phyloP scores from a whole-genome alignment of 2,113 vertebrate species.

The Aegypius monachus region DNA sequence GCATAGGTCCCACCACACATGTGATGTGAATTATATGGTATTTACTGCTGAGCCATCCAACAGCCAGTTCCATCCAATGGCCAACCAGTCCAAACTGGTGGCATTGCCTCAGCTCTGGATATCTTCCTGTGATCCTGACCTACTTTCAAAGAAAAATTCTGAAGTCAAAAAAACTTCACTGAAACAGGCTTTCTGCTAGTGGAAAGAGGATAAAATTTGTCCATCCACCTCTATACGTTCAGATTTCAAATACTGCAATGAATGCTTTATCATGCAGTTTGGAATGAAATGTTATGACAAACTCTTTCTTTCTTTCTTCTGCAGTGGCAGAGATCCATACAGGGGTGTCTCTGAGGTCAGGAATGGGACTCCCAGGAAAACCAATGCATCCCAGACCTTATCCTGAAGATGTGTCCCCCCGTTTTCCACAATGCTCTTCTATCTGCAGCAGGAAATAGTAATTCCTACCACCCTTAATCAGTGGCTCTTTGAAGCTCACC shows the following conservation, averaged over 20 bases:
- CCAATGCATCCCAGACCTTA: not conserved
- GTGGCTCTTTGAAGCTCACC: not conserved
- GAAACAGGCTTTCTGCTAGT: not conserved
- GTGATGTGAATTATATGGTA: not conserved
- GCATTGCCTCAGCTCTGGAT: not conserved
- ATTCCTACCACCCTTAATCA: not conserved
- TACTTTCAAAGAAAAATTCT: not conserved
- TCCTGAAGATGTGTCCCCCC: not conserved
- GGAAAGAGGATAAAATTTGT: not conserved
- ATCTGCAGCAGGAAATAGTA: not conserved
- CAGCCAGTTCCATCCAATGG: not conserved
- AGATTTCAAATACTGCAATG: not conserved
- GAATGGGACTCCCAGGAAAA: not conserved
- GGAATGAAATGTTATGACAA: not conserved
- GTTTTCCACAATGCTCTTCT: not conserved
- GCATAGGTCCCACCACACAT: fast-evolving
- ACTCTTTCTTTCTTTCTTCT: not conserved
- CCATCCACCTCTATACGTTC: not conserved
- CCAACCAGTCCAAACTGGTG: not conserved
- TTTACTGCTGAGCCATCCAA: not conserved
- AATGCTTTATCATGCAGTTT: not conserved
- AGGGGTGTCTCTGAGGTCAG: not conserved
- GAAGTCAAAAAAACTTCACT: not conserved
- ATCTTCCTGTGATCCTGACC: not conserved
- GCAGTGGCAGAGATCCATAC: not conserved